Base-by-base conservation (phyloP, 2,113 vertebrate species). In the Murina feae region DNA sequence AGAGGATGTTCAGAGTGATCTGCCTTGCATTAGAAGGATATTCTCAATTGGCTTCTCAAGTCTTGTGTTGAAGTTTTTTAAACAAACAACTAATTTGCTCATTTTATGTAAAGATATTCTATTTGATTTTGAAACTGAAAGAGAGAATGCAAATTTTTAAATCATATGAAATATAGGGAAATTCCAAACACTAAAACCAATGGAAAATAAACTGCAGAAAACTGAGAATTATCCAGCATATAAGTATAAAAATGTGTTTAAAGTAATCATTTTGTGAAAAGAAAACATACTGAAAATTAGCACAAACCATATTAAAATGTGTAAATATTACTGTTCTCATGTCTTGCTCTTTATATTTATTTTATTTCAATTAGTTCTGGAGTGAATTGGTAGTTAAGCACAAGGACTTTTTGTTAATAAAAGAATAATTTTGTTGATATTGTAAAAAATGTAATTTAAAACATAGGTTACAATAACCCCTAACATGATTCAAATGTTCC, bases 251-350 rank as follows among this genome's bases (percentile, higher is more conserved):
- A 80, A 83, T 87, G 49, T 60, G 49, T 58, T 97, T 85, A 87
- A 91, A 96, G 21, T 83, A 82, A 75, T 69, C 60, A 58, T 10
- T 96, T 97, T 65, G 32, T 95, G 60, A 6, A 95, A 89, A 6
- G 94, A 89, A 94, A 89, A 89, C 7, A 65, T 89, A 92, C 47
- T 95, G 51, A 55, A 37, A 94, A 96, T 69, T 44, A 97, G 96
- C 55, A 95, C 85, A 94, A 94, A 90, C 81, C 95, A 94, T 51
- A 97, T 98, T 98, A 93, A 97, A 97, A 90, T 96, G 68, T 98
- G 96, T 98, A 98, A 97, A 98, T 98, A 98, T 97, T 76, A 81
- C 85, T 96, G 95, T 95, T 97, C 85, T 97, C 95, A 97, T 93
- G 97, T 97, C 96, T 98, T 97, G 93, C 92, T 97, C 90, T 97